Base-by-base conservation (phyloP, 2,888 invertebrate genomes). In the Tipula vernalis region DNA sequence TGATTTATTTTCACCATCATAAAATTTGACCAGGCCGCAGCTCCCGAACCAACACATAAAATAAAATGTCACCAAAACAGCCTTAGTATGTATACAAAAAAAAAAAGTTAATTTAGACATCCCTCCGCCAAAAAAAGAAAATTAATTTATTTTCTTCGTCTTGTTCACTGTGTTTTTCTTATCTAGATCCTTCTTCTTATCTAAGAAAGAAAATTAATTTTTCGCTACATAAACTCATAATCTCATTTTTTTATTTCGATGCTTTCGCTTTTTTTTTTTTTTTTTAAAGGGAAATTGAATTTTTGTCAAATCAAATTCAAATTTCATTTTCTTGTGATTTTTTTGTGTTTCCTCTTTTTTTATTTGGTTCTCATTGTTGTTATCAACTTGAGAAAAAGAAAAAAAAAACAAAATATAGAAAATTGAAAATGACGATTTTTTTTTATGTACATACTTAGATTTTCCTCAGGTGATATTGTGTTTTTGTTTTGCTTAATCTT, bases 151-250 rank as follows among this genome's bases (percentile, higher is more conserved):
- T 71, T 71, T 71, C 28, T 28, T 71, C 51, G 51, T 57, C 15
- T 57, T n/a, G 51, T 57, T 15, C 28, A 71, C 71, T 28, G 71
- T 71, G 18, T 71, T 71, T 71, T 71, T 28, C 71, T 71, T 71
- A 71, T 71, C 71, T 28, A 18, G 71, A 71, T 71, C 71, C 71
- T 28, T 71, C 71, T 71, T 71, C 71, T 71, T 71, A 71, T 71
- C 71, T 28, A 8, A 39, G 6, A 84, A 84, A n/a, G 41, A 84
- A 84, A 84, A 84, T 84, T 84, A 84, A 84, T 84, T 84, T 84
- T 41, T 36, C 84, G 84, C 84, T 84, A 84, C 84, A 84, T 84
- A 84, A 84, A 84, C 84, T 84, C 84, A 84, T 84, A 84, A 84
- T 84, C 39, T 84, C n/a, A 39, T 84, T 84, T 71, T 39, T 71